These are phyloP conservation scores for Lasioglossum morio DNA, from an alignment of 2,888 invertebrate species.

Conservation along the genomic window DNA sequence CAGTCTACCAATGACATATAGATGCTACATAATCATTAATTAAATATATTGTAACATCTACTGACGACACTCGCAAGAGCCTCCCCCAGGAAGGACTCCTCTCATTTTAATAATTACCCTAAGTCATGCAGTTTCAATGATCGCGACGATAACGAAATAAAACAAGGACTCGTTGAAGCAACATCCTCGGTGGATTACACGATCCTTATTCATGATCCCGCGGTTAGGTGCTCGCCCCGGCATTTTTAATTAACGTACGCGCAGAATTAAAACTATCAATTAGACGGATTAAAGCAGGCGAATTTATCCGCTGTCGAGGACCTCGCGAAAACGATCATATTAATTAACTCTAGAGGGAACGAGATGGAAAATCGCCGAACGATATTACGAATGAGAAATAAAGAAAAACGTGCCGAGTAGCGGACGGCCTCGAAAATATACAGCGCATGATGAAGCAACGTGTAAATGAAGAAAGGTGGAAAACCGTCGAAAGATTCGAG, in stretches of 20 bases:
- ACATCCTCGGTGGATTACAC: not conserved
- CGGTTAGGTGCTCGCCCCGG: not conserved
- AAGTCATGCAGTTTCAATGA: not conserved
- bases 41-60: no score
- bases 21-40: no score
- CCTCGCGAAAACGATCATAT: not conserved
- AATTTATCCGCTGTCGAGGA: not conserved
- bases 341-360: not conserved
- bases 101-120: slow-evolving; percentile 1
- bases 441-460: slow-evolving; percentile 22
- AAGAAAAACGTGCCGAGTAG: slow-evolving; percentile 20
- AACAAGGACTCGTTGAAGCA: slow-evolving; percentile 6
- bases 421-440: slow-evolving; percentile 29
- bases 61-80: not conserved
- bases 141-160: not conserved
- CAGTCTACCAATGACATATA: no score
- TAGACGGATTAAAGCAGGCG: not conserved
- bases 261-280: not conserved
- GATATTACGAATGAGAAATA: not conserved
- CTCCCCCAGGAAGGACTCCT: not conserved
- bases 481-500: not conserved
- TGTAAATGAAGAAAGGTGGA: slow-evolving; percentile 13
- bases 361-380: not conserved
- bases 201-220: not conserved
- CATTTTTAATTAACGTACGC: slow-evolving; percentile 1